Conservation (phyloP, 1,140 invertebrate genomes). For the Luehdorfia chinensis region DNA sequence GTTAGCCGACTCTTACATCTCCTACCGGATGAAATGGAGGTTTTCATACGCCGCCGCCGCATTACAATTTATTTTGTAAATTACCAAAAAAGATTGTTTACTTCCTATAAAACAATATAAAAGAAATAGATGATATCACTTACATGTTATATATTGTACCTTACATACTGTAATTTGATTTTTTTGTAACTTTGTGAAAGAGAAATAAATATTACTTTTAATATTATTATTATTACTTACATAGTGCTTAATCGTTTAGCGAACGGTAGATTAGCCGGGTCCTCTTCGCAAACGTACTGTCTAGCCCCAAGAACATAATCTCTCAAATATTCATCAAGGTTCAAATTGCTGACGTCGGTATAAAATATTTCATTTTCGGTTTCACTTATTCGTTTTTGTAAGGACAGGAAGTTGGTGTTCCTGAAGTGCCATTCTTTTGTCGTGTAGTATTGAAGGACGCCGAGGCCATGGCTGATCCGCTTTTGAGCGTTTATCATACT, state of each 20-base stretch:
- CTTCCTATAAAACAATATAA: too few species aligned
- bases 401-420: slow-evolving; percentile 80
- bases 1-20: too few species aligned
- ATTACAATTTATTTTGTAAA: too few species aligned
- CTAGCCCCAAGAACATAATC: slow-evolving; percentile 85
- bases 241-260: slow-evolving; percentile 78
- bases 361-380: slow-evolving; percentile 79
- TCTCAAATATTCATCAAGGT: slow-evolving; percentile 83
- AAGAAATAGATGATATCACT: too few species aligned
- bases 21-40: too few species aligned
- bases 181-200: too few species aligned
- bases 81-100: too few species aligned
- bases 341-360: slow-evolving; percentile 65
- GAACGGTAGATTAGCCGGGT: slow-evolving; percentile 83
- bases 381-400: slow-evolving; percentile 80
- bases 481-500: slow-evolving; percentile 83
- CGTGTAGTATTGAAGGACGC: slow-evolving; percentile 90
- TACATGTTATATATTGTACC: too few species aligned
- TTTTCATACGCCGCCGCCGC: too few species aligned
- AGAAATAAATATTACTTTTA: too few species aligned
- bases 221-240: too few species aligned
- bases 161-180: too few species aligned
- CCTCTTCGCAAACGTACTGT: slow-evolving; percentile 87
- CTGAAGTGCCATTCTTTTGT: slow-evolving; percentile 89
- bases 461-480: slow-evolving; percentile 80